Conservation (phyloP, 2,113 vertebrate species). For the Pterophyllum scalare region DNA sequence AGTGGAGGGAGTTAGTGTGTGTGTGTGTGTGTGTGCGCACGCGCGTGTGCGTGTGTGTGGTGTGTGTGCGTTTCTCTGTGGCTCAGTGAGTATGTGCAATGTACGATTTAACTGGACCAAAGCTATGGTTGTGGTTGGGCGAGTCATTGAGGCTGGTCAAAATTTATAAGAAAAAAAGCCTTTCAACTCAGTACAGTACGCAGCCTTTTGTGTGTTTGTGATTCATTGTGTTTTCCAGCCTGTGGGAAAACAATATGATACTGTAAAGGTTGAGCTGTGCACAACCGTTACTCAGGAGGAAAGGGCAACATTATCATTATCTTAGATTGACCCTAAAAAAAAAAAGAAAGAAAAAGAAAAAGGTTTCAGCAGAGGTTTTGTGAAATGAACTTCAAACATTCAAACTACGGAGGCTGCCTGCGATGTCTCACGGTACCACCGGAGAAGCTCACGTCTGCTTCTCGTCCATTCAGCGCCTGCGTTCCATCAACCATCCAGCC, state of each 20-base stretch:
- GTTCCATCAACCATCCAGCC: constrained; percentile 33
- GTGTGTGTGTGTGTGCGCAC: not conserved
- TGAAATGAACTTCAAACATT: constrained; percentile 13
- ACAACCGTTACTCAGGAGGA: constrained; percentile 40
- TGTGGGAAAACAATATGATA: constrained; percentile 13
- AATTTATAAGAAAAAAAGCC: not conserved
- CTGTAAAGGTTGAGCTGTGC: not conserved
- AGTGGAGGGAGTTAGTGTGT: constrained; percentile 25
- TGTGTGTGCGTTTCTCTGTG: constrained; percentile 36
- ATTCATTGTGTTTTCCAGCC: constrained; percentile 52
- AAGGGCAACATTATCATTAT: constrained; percentile 48
- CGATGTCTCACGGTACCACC: not conserved
- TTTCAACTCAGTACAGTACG: constrained; percentile 37
- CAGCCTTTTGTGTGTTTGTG: constrained; percentile 19
- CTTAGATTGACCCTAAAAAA: constrained; percentile 34
- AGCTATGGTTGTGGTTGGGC: constrained; percentile 67
- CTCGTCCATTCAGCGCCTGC: not conserved
- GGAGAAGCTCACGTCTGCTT: not conserved
- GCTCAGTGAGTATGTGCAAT: constrained; percentile 42
- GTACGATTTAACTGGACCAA: constrained; percentile 70
- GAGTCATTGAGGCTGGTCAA: constrained; percentile 44
- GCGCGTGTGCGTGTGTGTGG: too few species aligned
- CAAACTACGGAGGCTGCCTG: constrained; percentile 2
- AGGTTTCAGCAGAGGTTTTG: constrained; percentile 14
- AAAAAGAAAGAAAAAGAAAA: not conserved